phyloP scores from a whole-genome alignment of 1,140 invertebrate species.

The Hyposmocoma kahamanoa region DNA sequence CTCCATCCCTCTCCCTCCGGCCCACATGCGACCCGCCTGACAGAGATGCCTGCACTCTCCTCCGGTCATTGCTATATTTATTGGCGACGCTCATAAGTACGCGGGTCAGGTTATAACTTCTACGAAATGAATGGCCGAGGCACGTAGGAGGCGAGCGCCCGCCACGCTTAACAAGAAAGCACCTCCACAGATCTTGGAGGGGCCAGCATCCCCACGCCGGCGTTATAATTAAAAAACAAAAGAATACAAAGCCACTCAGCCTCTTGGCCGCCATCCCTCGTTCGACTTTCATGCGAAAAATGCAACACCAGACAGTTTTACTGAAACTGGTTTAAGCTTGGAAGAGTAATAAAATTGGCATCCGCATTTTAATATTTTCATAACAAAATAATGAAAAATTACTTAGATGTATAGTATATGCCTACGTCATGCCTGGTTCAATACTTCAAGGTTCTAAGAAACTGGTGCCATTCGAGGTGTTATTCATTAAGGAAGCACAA shows the following conservation, averaged over 20 bases:
- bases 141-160: constrained; percentile 61
- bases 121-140: constrained; percentile 68
- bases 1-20: constrained; percentile 46
- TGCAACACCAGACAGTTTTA: constrained; percentile 39
- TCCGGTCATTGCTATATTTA: constrained; percentile 74
- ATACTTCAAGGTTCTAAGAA: no score
- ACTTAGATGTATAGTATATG: no score
- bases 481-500: no score
- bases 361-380: no score
- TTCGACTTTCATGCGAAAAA: constrained; percentile 40
- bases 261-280: constrained; percentile 47
- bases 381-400: no score
- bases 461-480: no score
- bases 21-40: constrained; percentile 22
- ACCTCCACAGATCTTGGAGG: constrained; percentile 51
- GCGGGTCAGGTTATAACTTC: constrained; percentile 73
- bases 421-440: no score
- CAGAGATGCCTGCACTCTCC: constrained; percentile 43
- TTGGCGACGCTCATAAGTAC: constrained; percentile 74
- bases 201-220: constrained; percentile 45
- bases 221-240: constrained; percentile 74
- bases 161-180: constrained; percentile 66
- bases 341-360: no score
- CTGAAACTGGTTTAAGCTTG: no score
- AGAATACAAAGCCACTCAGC: constrained; percentile 69